A percentile compares a stretch with the other conserved stretches of the same genome.
phyloP scores from a whole-genome alignment of 2,888 invertebrate genomes.

The Drosophila basisetae region DNA sequence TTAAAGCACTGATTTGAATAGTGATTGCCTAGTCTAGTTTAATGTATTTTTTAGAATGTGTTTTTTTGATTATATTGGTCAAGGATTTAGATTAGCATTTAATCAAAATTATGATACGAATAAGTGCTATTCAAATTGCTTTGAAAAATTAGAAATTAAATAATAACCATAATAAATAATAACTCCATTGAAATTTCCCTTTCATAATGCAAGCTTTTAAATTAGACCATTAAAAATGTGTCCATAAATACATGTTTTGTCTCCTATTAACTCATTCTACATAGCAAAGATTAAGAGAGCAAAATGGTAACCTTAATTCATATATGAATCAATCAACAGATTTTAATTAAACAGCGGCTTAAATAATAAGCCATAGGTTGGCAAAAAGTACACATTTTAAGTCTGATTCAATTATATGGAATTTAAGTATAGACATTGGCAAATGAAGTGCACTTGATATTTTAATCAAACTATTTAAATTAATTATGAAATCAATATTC shows the following conservation, averaged over 20 bases:
- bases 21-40: constrained; percentile 1
- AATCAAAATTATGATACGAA: not conserved
- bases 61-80: not conserved
- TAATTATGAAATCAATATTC: constrained; percentile 26
- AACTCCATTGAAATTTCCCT: too few species aligned
- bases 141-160: not conserved
- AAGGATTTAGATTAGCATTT: constrained; percentile 4
- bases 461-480: constrained; percentile 16
- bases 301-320: not conserved
- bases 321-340: not conserved
- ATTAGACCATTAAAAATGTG: not conserved
- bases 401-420: not conserved
- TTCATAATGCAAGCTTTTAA: not conserved
- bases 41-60: constrained; percentile 21
- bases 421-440: not conserved
- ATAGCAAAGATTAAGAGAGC: not conserved
- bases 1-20: not conserved
- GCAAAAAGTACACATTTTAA: not conserved
- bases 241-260: not conserved
- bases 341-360: constrained; percentile 1
- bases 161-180: too few species aligned
- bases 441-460: not conserved
- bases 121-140: not conserved
- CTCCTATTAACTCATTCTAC: not conserved
- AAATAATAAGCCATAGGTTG: not conserved